These are phyloP conservation scores for Macrophya alboannulata DNA, from an alignment of 2,888 invertebrate species.

Conservation along the genomic window DNA sequence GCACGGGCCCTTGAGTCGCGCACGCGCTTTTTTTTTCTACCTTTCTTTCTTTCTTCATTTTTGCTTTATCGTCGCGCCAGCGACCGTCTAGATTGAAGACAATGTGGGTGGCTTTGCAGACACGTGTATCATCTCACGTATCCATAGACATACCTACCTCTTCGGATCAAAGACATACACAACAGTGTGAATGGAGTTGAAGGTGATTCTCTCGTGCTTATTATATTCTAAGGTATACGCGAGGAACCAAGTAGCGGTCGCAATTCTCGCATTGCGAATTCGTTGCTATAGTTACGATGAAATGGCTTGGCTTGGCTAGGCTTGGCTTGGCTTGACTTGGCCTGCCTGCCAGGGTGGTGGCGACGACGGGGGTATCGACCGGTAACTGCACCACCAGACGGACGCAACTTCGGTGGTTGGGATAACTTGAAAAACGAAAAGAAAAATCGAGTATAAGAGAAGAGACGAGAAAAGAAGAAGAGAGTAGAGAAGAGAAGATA, in stretches of 20 bases:
- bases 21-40: not conserved
- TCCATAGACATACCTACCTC: not conserved
- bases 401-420: constrained; percentile 66
- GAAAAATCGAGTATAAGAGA: constrained; percentile 59
- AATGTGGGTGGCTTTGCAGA: not conserved
- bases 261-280: constrained; percentile 66
- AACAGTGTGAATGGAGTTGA: not conserved
- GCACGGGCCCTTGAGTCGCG: not conserved
- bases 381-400: constrained; percentile 70
- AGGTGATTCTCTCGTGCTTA: constrained; percentile 26
- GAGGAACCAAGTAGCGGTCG: constrained; percentile 19
- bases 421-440: constrained; percentile 61
- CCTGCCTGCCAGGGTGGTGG: constrained; percentile 53
- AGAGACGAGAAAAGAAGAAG: constrained; percentile 57
- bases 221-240: constrained; percentile 31
- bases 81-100: not conserved
- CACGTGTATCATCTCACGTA: not conserved
- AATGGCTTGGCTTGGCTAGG: constrained; percentile 60
- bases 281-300: constrained; percentile 75
- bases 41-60: too few relatives aligned
- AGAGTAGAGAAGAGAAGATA: constrained; percentile 17
- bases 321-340: constrained; percentile 51
- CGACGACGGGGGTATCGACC: constrained; percentile 72
- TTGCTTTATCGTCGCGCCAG: too few relatives aligned
- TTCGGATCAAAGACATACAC: not conserved